Evolutionary conservation across 64 coral and sea anemone species (phyloP).

Genomic region (Cladopsammia gracilis): DNA sequence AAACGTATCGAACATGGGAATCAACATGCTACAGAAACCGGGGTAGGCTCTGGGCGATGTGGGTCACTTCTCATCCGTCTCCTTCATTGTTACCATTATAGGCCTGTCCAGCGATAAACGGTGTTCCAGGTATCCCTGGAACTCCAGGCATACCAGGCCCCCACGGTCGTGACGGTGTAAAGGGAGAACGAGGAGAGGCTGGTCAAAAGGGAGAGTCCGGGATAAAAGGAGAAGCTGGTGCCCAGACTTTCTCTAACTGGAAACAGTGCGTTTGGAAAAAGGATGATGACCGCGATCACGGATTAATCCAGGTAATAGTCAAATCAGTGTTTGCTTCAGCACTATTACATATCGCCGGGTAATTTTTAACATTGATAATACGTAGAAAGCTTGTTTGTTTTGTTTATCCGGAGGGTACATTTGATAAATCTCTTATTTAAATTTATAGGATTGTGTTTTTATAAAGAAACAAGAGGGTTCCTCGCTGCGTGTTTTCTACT

Average conservation of each 20-base stretch:
- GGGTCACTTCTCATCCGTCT: no score
- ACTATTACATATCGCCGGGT: no score
- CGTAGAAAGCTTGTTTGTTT: no score
- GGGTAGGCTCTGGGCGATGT: no score
- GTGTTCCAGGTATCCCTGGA: neutral
- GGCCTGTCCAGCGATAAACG: neutral
- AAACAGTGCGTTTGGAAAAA: constrained; percentile 50
- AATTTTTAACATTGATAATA: no score
- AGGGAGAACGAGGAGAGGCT: neutral
- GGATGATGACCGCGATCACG: neutral
- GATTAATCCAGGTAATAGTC: constrained; percentile 19
- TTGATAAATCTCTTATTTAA: neutral
- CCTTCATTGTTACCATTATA: neutral
- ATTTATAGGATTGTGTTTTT: constrained; percentile 35
- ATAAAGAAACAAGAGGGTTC: neutral
- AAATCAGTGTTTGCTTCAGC: no score
- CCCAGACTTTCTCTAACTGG: constrained; percentile 17
- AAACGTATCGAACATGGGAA: no score
- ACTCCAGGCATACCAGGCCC: constrained; percentile 1
- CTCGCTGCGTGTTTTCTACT: constrained; percentile 20
- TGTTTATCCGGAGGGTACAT: no score
- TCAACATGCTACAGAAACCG: no score
- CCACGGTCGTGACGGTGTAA: constrained; percentile 17
- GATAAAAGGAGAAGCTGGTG: neutral
- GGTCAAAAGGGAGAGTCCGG: neutral